Percentiles rank a stretch among this genome's conserved stretches.
These are phyloP conservation scores for Listrodromus nycthemerus DNA, from an alignment of 2,888 invertebrate species.

Conservation along the genomic window DNA sequence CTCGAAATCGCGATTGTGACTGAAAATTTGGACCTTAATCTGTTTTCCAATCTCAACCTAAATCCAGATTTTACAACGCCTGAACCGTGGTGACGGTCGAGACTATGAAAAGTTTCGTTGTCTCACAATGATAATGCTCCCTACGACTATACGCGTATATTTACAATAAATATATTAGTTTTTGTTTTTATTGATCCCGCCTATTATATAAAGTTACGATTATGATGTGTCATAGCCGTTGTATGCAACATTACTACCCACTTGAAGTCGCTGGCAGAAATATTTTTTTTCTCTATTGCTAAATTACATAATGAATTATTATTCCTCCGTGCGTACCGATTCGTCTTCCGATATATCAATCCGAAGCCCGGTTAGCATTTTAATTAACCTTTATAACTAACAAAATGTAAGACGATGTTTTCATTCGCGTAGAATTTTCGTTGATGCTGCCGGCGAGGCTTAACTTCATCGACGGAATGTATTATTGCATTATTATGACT, in stretches of 20 bases:
- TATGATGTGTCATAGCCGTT: conserved; percentile 82
- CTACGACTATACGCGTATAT: conserved; percentile 73
- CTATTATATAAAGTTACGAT: conserved; percentile 81
- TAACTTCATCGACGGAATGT: conserved; percentile 56
- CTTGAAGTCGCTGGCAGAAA: conserved; percentile 67
- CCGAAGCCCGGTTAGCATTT: conserved; percentile 51
- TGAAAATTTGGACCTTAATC: neutral
- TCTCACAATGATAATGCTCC: conserved; percentile 64
- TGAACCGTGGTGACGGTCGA: conserved; percentile 9
- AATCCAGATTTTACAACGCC: conserved; percentile 1
- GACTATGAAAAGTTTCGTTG: conserved; percentile 60
- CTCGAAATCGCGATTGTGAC: neutral
- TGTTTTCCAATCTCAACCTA: neutral
- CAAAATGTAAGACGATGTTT: conserved; percentile 34
- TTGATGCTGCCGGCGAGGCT: conserved; percentile 42
- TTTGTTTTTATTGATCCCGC: conserved; percentile 80
- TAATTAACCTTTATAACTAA: conserved; percentile 39
- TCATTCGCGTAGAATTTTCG: conserved; percentile 35
- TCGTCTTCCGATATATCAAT: conserved; percentile 48
- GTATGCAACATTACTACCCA: conserved; percentile 71
- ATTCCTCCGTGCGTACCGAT: conserved; percentile 53
- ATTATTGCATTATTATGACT: conserved; percentile 43
- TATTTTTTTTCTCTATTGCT: conserved; percentile 13
- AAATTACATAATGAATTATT: conserved; percentile 38
- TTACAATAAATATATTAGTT: conserved; percentile 78